These are phyloP conservation scores for Phataginus tricuspis DNA, from an alignment of 2,797 vertebrate species.

Conservation along the genomic window DNA sequence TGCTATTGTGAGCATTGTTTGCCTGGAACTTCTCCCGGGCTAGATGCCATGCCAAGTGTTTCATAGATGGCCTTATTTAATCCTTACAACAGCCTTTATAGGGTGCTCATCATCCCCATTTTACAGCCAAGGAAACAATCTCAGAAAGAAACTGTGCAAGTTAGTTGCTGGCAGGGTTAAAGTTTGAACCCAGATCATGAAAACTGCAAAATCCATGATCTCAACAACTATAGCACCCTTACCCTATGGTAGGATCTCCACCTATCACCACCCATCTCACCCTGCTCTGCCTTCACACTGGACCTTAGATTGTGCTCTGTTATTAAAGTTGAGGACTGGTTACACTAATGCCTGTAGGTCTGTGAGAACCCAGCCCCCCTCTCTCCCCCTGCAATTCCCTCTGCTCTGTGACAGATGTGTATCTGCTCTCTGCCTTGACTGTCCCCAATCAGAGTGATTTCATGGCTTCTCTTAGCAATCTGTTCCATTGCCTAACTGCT, in stretches of 20 bases:
- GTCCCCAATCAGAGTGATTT: constrained; percentile 47
- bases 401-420: neutral
- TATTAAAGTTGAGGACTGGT: neutral
- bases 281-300: neutral
- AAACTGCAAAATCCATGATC: neutral
- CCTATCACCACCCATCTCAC: neutral
- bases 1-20: neutral
- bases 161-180: neutral
- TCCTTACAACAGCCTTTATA: neutral
- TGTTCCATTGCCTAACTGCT: constrained; percentile 51
- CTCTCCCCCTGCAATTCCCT: neutral
- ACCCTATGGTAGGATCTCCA: neutral
- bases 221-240: neutral
- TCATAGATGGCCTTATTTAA: neutral
- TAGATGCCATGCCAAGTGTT: too few species aligned
- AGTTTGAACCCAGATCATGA: neutral
- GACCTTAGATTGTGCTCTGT: neutral
- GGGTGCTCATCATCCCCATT: neutral
- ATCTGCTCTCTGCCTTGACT: constrained; percentile 27
- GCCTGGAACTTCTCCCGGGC: too few species aligned
- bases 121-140: neutral
- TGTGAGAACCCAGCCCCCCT: neutral
- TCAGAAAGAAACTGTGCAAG: neutral
- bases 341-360: neutral
- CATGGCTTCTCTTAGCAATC: neutral